A percentile compares a stretch with the other conserved stretches of the same genome.
Conservation (phyloP, 1,140 invertebrate species). For the Apocrypta bakeri region DNA sequence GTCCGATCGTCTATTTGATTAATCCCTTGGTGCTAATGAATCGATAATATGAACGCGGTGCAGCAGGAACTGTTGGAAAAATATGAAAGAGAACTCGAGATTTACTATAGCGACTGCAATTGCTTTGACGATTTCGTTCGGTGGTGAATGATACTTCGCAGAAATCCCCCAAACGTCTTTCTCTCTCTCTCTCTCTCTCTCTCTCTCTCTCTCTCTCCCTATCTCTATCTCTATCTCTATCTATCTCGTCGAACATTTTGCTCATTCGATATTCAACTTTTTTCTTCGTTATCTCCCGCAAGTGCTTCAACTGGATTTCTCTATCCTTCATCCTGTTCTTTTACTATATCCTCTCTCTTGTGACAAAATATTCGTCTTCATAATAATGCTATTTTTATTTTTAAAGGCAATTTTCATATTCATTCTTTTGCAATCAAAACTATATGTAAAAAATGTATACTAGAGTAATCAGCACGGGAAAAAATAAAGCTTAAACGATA, state of each 20-base stretch:
- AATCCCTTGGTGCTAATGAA: not conserved
- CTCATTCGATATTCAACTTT: constrained; percentile 16
- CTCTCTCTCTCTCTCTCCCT: too few relatives aligned
- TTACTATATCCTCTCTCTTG: not conserved
- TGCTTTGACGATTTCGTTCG: constrained; percentile 13
- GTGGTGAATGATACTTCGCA: not conserved
- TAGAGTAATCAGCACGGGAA: too few relatives aligned
- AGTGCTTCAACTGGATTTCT: too few relatives aligned
- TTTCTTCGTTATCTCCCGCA: not conserved
- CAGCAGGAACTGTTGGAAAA: not conserved
- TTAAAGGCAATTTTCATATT: not conserved
- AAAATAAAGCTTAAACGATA: too few relatives aligned
- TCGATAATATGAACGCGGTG: not conserved
- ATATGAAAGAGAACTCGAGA: not conserved
- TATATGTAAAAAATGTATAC: too few relatives aligned
- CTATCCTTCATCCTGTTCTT: too few relatives aligned
- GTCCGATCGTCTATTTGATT: not conserved
- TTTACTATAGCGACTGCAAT: not conserved
- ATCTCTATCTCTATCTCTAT: too few relatives aligned
- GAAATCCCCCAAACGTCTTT: not conserved
- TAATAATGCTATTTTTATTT: too few relatives aligned
- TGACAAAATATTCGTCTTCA: too few relatives aligned
- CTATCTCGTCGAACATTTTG: not conserved
- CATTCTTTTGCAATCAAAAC: not conserved
- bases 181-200: too few relatives aligned